phyloP scores from a whole-genome alignment of 2,888 invertebrate species.

The Byasa hedistus region DNA sequence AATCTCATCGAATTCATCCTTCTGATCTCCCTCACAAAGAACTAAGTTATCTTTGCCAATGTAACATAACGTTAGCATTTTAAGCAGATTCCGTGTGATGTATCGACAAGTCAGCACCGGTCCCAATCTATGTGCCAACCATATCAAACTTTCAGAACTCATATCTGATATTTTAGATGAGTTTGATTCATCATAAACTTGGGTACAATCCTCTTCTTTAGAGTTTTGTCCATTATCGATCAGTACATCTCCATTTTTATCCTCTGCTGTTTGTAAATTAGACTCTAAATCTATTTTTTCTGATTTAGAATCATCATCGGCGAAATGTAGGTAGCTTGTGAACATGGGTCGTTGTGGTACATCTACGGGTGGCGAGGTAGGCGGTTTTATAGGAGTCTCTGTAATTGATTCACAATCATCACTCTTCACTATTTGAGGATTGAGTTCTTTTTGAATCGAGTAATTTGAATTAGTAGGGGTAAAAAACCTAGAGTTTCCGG shows the following conservation, averaged over 20 bases:
- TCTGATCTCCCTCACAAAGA: conserved; percentile 64
- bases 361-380: conserved; percentile 85
- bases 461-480: conserved; percentile 36
- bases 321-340: conserved; percentile 73
- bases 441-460: conserved; percentile 47
- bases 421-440: conserved; percentile 42
- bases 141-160: conserved; percentile 92
- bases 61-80: conserved; percentile 97
- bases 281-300: conserved; percentile 44
- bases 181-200: conserved; percentile 43
- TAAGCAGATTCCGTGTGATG: conserved; percentile 92
- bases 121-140: conserved; percentile 95
- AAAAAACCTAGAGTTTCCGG: conserved; percentile 47
- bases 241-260: conserved; percentile 18
- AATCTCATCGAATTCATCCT: conserved; percentile 79
- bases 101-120: conserved; percentile 96
- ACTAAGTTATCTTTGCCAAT: conserved; percentile 89
- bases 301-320: conserved; percentile 53
- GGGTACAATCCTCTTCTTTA: conserved; percentile 20
- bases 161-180: conserved; percentile 87
- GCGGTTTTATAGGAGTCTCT: conserved; percentile 41
- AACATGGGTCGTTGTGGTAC: conserved; percentile 80
- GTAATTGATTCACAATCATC: conserved; percentile 39
- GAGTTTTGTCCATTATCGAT: conserved; percentile 17
- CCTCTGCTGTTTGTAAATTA: conserved; percentile 15